Evolutionary conservation across 2,888 invertebrate genomes (phyloP), one percentile per base, ranked within the genome.

Genomic region (Leptinotarsa peninsularis): DNA sequence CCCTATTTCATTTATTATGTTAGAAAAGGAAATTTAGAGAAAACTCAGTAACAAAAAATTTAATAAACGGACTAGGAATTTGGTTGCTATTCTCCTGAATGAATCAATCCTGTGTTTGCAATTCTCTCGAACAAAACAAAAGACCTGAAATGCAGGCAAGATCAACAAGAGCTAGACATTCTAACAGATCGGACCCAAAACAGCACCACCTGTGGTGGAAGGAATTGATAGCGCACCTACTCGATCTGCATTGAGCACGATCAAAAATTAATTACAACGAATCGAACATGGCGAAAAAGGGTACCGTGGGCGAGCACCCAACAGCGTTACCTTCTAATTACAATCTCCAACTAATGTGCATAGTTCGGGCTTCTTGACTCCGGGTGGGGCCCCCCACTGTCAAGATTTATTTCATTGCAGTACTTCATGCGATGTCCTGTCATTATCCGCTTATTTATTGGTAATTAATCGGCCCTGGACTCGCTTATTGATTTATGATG

Each of bases 391-490:
- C 78, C 81, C 83, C 81, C 79, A 72, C 79, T 71, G 81, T 63
- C 77, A 79, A 78, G 83, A 85, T 84, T 85, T 85, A 85, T 85
- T 83, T 82, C 83, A 83, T 84, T 84, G 81, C 82, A 58, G 73
- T 75, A 76, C 82, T 81, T 79, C 82, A 83, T 83, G 84, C 83
- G 80, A 83, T 81, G 78, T 79, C 78, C 82, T 79, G 83, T 82
- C 83, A 82, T 84, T 83, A 83, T 80, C 77, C 79, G 80, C 79
- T 85, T 83, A 84, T 85, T 84, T 85, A 85, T 84, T 83, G 83
- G 82, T 85, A 84, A 85, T 85, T 85, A 85, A 84, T 84, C 81
- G 80, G 80, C 82, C 76, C 18, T 70, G 73, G 75, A 73, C 60
- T 68, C 60, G 68, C 76, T 77, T 77, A 74, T 75, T 76, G 78